phyloP scores from a whole-genome alignment of 2,797 vertebrate genomes.

The Fringilla coelebs region DNA sequence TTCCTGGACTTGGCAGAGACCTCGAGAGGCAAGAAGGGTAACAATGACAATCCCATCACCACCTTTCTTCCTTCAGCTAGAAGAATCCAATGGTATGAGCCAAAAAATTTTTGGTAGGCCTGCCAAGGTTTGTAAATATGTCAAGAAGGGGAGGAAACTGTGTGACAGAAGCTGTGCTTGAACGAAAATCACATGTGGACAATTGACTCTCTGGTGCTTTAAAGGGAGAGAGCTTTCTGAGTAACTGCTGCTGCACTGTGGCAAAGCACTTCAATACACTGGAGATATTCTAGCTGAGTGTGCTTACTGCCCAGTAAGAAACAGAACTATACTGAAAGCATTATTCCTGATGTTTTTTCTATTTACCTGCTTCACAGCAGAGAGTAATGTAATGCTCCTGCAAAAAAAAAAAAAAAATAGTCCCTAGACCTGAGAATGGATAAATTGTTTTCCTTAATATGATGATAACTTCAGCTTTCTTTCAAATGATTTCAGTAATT shows the following conservation, averaged over 20 bases:
- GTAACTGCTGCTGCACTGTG: not conserved
- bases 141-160: slow-evolving; percentile 39
- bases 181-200: slow-evolving; percentile 6
- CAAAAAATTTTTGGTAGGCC: not conserved
- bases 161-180: not conserved
- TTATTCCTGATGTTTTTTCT: not conserved
- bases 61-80: slow-evolving; percentile 52
- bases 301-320: not conserved
- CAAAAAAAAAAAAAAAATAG: not conserved
- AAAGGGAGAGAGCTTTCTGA: not conserved
- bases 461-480: not conserved
- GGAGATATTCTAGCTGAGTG: not conserved
- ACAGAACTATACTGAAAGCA: not conserved
- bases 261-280: not conserved
- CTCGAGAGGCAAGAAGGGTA: not conserved
- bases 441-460: not conserved
- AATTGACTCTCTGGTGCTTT: not conserved
- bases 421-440: not conserved
- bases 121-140: slow-evolving; percentile 52
- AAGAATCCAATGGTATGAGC: not conserved
- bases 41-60: slow-evolving; percentile 31
- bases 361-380: not conserved
- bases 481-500: not conserved
- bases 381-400: not conserved
- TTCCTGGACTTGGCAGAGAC: not conserved